These are phyloP conservation scores for Apamea monoglypha DNA, from an alignment of 2,888 invertebrate species.

Conservation along the genomic window DNA sequence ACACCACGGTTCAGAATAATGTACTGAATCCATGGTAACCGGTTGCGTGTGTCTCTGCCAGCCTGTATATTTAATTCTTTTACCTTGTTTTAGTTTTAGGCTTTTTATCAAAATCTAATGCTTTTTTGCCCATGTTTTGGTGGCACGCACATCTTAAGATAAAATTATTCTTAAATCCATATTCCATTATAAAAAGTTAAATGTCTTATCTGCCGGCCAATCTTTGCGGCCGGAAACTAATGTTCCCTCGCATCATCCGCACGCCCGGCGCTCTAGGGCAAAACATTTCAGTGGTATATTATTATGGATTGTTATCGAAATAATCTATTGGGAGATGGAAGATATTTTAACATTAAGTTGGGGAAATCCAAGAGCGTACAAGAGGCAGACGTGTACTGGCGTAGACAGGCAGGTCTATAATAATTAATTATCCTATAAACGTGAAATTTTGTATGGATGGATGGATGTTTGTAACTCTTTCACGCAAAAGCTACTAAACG, in stretches of 20 bases:
- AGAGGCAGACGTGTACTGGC: neutral
- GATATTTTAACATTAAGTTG: neutral
- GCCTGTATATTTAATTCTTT: no score
- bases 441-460: no score
- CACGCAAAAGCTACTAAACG: no score
- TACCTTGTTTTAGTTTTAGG: neutral
- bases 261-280: constrained; percentile 31
- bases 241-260: constrained; percentile 37
- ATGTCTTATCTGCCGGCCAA: constrained; percentile 2
- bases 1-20: no score
- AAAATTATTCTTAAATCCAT: neutral
- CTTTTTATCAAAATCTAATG: neutral
- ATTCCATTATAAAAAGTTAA: neutral
- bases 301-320: constrained; percentile 24
- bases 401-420: neutral
- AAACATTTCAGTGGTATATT: constrained; percentile 10
- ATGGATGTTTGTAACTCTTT: no score
- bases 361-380: no score
- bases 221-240: constrained; percentile 34
- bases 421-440: no score
- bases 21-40: no score
- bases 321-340: neutral
- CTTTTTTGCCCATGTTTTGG: no score
- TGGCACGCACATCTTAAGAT: no score
- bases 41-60: no score